Evolutionary conservation across 2,797 vertebrate genomes (phyloP).

Genomic region (Pagetopsis macropterus): DNA sequence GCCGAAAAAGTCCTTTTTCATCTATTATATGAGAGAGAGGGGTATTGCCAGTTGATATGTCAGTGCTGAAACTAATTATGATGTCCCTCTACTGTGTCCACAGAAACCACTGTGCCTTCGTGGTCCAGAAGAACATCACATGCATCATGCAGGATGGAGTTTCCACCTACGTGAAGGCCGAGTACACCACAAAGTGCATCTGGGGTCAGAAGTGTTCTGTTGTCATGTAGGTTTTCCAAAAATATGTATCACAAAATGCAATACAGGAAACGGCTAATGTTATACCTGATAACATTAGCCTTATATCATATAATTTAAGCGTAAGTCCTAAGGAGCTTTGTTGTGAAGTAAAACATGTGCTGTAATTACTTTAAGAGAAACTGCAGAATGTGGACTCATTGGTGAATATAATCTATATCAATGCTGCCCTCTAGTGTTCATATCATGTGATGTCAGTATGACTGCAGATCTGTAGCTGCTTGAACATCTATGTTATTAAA

Average conservation of each 20-base stretch:
- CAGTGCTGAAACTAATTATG: neutral
- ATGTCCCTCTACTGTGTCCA: conserved; percentile 11
- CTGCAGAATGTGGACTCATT: neutral
- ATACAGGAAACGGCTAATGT: neutral
- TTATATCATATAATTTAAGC: neutral
- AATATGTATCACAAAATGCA: neutral
- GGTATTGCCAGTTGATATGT: neutral
- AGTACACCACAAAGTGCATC: conserved; percentile 94
- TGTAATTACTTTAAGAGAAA: neutral
- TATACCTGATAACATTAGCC: neutral
- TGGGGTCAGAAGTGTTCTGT: conserved; percentile 96
- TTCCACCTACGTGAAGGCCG: conserved; percentile 91
- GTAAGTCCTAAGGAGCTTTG: neutral
- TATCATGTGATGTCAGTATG: neutral
- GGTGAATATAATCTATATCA: neutral
- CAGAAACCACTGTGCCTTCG: conserved; percentile 95
- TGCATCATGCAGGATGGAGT: conserved; percentile 93
- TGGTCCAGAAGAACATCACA: conserved; percentile 94
- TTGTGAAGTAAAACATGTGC: neutral
- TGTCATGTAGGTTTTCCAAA: conserved; percentile 87
- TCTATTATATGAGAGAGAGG: neutral
- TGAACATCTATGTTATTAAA: conserved; percentile 12
- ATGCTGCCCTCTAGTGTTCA: conserved; percentile 77
- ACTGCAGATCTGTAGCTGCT: neutral
- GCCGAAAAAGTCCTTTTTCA: neutral